A percentile compares a stretch with the other conserved stretches of the same genome.
Evolutionary conservation across 1,140 invertebrate species (phyloP).

Genomic region (Bombus turneri): DNA sequence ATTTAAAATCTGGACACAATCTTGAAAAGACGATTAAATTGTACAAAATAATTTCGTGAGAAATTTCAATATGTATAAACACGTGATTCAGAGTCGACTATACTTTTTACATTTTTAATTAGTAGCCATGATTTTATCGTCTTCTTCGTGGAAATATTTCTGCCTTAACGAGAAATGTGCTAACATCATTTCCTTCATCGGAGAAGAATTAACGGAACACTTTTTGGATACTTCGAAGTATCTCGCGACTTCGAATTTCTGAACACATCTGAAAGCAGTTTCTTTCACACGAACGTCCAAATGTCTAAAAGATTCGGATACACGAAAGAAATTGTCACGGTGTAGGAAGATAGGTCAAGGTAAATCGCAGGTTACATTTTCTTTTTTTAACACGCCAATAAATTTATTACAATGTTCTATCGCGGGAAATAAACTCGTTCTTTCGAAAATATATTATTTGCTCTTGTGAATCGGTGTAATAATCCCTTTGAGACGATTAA

Average conservation of each 20-base stretch:
- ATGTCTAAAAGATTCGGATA: not conserved
- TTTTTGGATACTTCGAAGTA: slow-evolving; percentile 26
- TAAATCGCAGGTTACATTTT: not conserved
- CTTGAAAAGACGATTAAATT: not conserved
- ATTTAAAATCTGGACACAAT: not conserved
- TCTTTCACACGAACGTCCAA: not conserved
- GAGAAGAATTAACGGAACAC: slow-evolving; percentile 8
- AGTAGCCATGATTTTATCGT: not conserved
- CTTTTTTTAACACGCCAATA: not conserved
- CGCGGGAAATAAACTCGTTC: not conserved
- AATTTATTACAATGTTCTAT: not conserved
- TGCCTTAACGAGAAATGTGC: not conserved
- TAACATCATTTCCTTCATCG: not conserved
- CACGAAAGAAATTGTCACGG: not conserved
- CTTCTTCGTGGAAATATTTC: not conserved
- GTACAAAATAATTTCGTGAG: not conserved
- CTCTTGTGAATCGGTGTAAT: not conserved
- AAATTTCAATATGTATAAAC: not conserved
- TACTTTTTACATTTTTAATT: slow-evolving; percentile 3
- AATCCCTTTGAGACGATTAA: not conserved
- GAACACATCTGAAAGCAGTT: slow-evolving; percentile 11
- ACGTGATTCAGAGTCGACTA: not conserved
- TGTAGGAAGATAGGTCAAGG: not conserved
- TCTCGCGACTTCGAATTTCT: not conserved
- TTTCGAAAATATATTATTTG: not conserved